These are phyloP conservation scores for Arbacia lixula DNA, from an alignment of 53 echinoderm and acorn worm genomes.

Conservation along the genomic window DNA sequence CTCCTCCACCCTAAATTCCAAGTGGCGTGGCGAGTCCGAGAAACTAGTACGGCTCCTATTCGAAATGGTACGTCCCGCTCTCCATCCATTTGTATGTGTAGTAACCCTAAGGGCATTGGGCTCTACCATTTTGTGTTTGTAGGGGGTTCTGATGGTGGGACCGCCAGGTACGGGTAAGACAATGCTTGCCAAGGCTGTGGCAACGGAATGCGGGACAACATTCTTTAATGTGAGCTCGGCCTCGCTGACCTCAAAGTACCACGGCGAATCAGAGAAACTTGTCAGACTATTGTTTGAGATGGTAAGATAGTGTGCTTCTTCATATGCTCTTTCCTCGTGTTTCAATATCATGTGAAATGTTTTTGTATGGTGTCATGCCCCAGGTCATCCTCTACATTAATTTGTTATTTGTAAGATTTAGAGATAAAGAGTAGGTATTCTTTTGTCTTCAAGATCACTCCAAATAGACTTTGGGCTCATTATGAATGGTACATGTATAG, in stretches of 20 bases:
- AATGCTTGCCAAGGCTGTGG: conserved; percentile 98
- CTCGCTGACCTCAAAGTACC: conserved; percentile 96
- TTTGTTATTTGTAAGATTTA: no score
- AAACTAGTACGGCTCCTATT: conserved; percentile 90
- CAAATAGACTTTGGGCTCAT: no score
- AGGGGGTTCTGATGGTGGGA: conserved; percentile 99
- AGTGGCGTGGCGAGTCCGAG: conserved; percentile 94
- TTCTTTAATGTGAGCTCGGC: conserved; percentile 99
- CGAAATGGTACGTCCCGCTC: conserved; percentile 86
- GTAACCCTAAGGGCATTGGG: no score
- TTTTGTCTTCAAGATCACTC: no score
- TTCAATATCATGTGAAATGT: no score
- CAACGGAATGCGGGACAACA: conserved; percentile 97
- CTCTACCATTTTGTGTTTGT: conserved; percentile 29
- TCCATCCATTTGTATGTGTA: conserved; percentile 1
- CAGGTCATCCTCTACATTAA: no score
- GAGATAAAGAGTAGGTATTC: no score
- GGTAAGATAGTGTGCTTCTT: conserved; percentile 78
- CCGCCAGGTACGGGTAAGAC: conserved; percentile 99
- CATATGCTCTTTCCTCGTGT: no score
- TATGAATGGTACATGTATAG: no score
- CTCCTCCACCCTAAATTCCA: conserved; percentile 86
- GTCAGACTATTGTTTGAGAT: conserved; percentile 96
- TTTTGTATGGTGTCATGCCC: no score
- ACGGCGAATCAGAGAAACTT: conserved; percentile 98